Percentiles rank a stretch among this genome's conserved stretches.
These are phyloP conservation scores for Falcunculus frontatus DNA, from an alignment of 2,113 vertebrate species.

Conservation along the genomic window DNA sequence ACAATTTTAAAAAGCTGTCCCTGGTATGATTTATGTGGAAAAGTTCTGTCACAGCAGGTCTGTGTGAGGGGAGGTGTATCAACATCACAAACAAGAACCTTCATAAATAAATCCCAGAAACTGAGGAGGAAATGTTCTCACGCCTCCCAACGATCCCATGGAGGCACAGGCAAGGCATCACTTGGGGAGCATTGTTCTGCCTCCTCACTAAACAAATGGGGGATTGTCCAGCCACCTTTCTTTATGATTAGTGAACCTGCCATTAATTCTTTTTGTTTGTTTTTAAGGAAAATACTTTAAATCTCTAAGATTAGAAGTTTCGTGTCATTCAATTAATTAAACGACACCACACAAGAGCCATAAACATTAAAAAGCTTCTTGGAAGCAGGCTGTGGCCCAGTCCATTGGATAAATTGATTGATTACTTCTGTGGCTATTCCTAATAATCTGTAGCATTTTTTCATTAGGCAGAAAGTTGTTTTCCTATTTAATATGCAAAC, in stretches of 20 bases:
- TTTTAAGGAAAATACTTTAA: constrained; percentile 35
- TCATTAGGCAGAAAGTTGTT: constrained; percentile 67
- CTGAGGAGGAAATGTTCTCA: constrained; percentile 27
- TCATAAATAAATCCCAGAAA: constrained; percentile 26
- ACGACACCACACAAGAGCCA: background rate
- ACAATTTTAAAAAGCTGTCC: background rate
- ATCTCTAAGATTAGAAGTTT: constrained; percentile 12
- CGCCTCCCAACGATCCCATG: background rate
- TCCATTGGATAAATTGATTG: constrained; percentile 40
- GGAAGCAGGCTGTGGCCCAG: constrained; percentile 35
- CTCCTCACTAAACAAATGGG: background rate
- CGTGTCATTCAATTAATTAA: constrained; percentile 40
- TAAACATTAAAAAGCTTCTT: constrained; percentile 54
- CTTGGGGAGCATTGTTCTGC: background rate
- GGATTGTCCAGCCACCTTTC: constrained; percentile 17
- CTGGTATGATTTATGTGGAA: background rate
- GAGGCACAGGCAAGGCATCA: background rate
- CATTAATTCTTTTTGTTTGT: constrained; percentile 19
- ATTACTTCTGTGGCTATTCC: constrained; percentile 56
- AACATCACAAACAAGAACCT: background rate
- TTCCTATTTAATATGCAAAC: constrained; percentile 61
- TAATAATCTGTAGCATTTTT: constrained; percentile 66
- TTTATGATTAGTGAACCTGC: constrained; percentile 38
- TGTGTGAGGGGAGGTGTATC: background rate
- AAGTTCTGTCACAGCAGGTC: background rate